Conservation (phyloP, 2,888 invertebrate genomes). For the Diadegma fenestrale region DNA sequence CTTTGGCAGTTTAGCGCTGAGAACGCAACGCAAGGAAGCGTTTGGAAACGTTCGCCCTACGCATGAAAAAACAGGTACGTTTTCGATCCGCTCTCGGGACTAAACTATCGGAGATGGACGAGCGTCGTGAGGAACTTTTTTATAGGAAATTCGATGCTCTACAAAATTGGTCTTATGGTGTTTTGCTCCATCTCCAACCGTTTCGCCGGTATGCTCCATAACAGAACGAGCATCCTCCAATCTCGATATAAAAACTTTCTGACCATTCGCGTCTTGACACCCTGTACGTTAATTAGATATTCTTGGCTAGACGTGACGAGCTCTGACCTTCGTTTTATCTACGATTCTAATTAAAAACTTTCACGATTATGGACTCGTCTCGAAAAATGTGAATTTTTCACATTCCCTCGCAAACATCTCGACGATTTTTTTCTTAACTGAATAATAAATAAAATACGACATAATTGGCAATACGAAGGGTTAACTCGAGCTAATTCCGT, state of each 20-base stretch:
- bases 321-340: not conserved
- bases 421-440: no score
- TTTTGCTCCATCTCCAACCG: not conserved
- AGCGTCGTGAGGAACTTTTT: not conserved
- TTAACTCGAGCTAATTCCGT: not conserved
- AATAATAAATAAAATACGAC: constrained; percentile 3
- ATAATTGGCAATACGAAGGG: not conserved
- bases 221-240: not conserved
- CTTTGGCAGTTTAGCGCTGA: not conserved
- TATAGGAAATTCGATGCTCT: constrained; percentile 12
- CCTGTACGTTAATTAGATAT: not conserved
- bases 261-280: not conserved
- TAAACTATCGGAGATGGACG: not conserved
- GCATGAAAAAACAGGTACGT: not conserved
- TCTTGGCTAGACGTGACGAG: not conserved
- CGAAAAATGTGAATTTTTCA: not conserved
- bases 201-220: not conserved
- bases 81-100: not conserved
- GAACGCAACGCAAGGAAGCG: not conserved
- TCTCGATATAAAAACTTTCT: not conserved
- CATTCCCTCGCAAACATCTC: not conserved
- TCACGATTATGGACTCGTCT: not conserved
- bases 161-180: not conserved
- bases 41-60: not conserved
- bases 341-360: constrained; percentile 1